Conservation (phyloP, 2,113 vertebrate species). For the Pimephales promelas region DNA sequence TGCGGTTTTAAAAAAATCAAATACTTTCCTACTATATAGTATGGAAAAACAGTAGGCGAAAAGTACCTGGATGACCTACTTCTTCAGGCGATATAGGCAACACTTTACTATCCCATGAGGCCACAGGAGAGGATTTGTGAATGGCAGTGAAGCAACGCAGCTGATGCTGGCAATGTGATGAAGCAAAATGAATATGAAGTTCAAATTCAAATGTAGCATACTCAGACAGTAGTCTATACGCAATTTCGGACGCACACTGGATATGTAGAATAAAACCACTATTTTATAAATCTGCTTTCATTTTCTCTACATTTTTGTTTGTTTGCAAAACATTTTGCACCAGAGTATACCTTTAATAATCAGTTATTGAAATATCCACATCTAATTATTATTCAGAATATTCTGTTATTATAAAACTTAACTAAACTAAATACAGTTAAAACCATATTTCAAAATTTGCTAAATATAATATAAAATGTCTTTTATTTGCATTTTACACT, state of each 20-base stretch:
- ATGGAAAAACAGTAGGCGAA: background rate
- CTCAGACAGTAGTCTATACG: too few relatives aligned
- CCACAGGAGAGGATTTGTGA: too few relatives aligned
- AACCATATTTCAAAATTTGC: background rate
- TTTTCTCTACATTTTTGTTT: background rate
- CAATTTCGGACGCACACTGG: too few relatives aligned
- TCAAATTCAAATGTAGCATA: too few relatives aligned
- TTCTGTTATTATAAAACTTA: background rate
- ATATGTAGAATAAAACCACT: background rate
- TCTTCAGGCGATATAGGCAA: too few relatives aligned
- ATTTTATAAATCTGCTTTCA: background rate
- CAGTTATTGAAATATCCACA: background rate
- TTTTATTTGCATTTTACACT: background rate
- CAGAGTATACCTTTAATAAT: background rate
- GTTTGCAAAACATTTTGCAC: background rate
- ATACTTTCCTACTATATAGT: too few relatives aligned
- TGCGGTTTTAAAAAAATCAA: background rate
- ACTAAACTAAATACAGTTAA: too few relatives aligned
- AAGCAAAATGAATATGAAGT: too few relatives aligned
- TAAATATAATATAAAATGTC: background rate
- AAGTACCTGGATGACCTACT: too few relatives aligned
- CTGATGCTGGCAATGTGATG: too few relatives aligned
- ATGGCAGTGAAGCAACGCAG: too few relatives aligned
- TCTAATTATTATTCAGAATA: background rate
- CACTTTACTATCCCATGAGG: too few relatives aligned